Base-by-base conservation (phyloP, 2,113 vertebrate species). In the Corvus cornix region DNA sequence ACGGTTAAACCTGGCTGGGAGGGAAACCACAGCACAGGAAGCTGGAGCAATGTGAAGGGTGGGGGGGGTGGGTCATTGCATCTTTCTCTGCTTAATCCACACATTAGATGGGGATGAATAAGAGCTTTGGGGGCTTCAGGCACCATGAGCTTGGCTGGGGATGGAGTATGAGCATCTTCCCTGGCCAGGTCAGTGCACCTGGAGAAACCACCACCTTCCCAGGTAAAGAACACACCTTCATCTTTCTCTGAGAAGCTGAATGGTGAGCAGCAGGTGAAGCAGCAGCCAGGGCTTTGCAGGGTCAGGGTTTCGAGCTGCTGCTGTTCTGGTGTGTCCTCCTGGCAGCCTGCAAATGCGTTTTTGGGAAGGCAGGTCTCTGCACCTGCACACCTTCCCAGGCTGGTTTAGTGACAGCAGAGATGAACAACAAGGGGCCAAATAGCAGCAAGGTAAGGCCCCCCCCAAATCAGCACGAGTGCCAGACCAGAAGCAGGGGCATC, bases 221-320 rank as follows among this genome's bases (percentile, higher is more conserved):
- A n/a, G 35, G 49, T 31, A 14, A 68, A 46, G 52, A 14, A 28
- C 41, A 3, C 22, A 44, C 10, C 60, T 82, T 23, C 17, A 7
- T 6, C 27, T 30, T 75, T 19, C 80, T 35, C 16, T 0, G 0
- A 49, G 48, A 24, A 49, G 48, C 24, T 58, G 27, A 20, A 11
- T 17, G 18, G 41, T 4, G 14, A 60, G 27, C 49, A 62, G 26
- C 58, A 58, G 21, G 24, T 30, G 16, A 75, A 70, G 56, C 16
- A 87, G 68, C 48, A 76, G 43, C 59, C 14, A 5, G 35, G 26
- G 15, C n/a, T 75, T 43, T 35, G 81, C 62, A 52, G 62, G 56
- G 16, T 41, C 55, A 64, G 35, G 35, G 24, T n/a, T 76, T 63
- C 0, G 1, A 7, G 27, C 21, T 81, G 74, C 48, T 68, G 68